phyloP scores from a whole-genome alignment of 1,140 invertebrate species.

The Aculops lycopersici region DNA sequence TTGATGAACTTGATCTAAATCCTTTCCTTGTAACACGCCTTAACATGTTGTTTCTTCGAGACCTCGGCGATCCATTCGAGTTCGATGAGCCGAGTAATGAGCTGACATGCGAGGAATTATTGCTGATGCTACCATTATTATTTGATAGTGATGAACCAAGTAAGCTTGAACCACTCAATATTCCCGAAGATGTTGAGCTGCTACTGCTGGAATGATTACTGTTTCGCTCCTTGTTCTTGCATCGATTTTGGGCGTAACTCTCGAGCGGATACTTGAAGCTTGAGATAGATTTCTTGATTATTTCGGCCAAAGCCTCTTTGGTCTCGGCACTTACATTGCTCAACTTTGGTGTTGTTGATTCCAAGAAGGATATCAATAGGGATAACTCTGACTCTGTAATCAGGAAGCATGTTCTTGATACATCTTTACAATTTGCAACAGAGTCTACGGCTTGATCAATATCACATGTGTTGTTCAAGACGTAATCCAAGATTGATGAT shows the following conservation, averaged over 20 bases:
- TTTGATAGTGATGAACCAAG: background rate
- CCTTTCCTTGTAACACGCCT: background rate
- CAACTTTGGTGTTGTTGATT: background rate
- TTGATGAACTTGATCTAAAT: background rate
- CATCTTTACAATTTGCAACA: constrained; percentile 23
- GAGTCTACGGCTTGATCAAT: constrained; percentile 23
- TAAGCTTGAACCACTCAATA: background rate
- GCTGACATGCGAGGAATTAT: background rate
- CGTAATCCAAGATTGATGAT: constrained; percentile 31
- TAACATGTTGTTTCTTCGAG: background rate
- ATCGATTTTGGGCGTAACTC: background rate
- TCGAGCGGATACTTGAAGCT: background rate
- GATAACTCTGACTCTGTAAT: constrained; percentile 32
- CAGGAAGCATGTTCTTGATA: constrained; percentile 26
- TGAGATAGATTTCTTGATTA: background rate
- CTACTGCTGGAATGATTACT: background rate
- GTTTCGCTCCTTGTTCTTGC: background rate
- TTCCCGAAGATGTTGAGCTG: no score
- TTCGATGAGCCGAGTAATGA: background rate
- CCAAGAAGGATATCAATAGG: constrained; percentile 20
- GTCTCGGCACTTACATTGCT: background rate
- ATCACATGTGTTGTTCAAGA: constrained; percentile 25
- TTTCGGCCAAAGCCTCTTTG: background rate
- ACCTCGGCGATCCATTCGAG: background rate
- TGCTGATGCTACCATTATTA: background rate